Base-by-base conservation (phyloP, 2,888 invertebrate species). In the Oligia fasciuncula region DNA sequence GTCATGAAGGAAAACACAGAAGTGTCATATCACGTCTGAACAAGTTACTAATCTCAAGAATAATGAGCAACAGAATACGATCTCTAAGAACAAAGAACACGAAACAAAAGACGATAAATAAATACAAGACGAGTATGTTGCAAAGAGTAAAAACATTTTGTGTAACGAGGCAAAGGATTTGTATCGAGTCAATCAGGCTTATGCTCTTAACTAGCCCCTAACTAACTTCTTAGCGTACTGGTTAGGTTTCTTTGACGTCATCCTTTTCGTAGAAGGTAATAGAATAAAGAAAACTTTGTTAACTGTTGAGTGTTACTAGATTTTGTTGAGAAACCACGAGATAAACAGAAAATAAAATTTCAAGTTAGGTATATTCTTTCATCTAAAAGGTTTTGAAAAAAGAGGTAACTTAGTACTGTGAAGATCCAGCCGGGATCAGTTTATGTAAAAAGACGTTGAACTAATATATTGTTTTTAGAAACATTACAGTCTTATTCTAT, bases 111-210 rank as follows among this genome's bases (percentile, higher is more conserved):
- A 49, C 51, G 54, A 49, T 29, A 54, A 14, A 51, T 9, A 70
- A 79, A 78, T 75, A 74, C 66, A 75, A 57, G 66, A 70, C 57
- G n/a, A 65, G 40, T 54, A 54, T 68, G 17, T 77, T 66, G 46
- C 40, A 78, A 85, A 73, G 51, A 46, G 63, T 67, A 71, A 71
- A 69, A 63, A 54, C 76, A 71, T 76, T 79, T 76, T 49, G 19
- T 23, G n/a, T 76, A 78, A 79, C 63, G 76, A 85, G 51, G 69
- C 76, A 57, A 71, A 76, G 82, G 73, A 85, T 82, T 76, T 73
- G 70, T 84, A 73, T 82, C 8, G 43, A 70, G 63, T 79, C 82
- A 76, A 84, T 85, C 79, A 79, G 66, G 67, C 63, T 85, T 84
- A 81, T 43, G 75, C 29, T 60, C 75, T 60, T 84, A 81, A 78